Percentiles rank a stretch among this genome's conserved stretches.
Conservation (phyloP, 2,797 vertebrate species). For the Zenarchopterus dispar region DNA sequence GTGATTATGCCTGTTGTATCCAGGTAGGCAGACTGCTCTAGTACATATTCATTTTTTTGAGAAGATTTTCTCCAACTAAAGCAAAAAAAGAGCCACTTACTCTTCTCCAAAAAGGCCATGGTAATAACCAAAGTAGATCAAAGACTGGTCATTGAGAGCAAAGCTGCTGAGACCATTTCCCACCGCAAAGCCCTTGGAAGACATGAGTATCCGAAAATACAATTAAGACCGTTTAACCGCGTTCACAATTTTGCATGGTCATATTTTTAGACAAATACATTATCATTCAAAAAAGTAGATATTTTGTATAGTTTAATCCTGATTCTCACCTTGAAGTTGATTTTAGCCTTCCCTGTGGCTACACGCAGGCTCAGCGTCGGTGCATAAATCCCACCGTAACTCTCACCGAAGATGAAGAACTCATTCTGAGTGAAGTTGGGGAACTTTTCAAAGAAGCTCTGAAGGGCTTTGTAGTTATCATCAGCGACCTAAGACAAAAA, state of each 20-base stretch:
- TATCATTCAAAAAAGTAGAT: no score
- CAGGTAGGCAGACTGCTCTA: no score
- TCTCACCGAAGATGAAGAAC: constrained; percentile 85
- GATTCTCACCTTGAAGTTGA: constrained; percentile 80
- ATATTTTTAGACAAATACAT: background rate
- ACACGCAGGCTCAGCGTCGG: constrained; percentile 80
- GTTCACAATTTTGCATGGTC: no score
- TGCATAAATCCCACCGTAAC: constrained; percentile 83
- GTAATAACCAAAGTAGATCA: constrained; percentile 84
- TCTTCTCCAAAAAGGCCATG: constrained; percentile 84
- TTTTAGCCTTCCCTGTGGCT: constrained; percentile 60
- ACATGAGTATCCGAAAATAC: background rate
- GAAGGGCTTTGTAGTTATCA: constrained; percentile 81
- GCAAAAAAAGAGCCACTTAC: constrained; percentile 62
- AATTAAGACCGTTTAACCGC: background rate
- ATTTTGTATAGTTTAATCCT: no score
- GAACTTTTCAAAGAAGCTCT: constrained; percentile 83
- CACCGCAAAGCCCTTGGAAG: constrained; percentile 81
- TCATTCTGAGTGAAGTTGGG: constrained; percentile 81
- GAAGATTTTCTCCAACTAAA: background rate
- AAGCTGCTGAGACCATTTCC: constrained; percentile 83
- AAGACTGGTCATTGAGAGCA: constrained; percentile 77
- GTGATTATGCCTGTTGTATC: no score
- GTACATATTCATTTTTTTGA: background rate
- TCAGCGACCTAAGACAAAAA: constrained; percentile 75